Percentiles rank a stretch among this genome's conserved stretches.
Conservation (phyloP, 2,888 invertebrate species). For the Elegia similella region DNA sequence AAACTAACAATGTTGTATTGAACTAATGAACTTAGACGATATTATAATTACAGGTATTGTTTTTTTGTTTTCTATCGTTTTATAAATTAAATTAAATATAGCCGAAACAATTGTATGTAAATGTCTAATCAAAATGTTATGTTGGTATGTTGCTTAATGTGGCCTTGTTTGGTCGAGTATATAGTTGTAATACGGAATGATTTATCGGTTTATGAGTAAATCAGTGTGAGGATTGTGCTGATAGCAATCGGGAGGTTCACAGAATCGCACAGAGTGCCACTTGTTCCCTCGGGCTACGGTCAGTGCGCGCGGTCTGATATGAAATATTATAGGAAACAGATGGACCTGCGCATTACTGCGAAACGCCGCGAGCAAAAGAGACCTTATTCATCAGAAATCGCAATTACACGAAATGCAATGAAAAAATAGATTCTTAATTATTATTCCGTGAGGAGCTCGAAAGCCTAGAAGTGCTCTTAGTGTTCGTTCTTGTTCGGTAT, state of each 20-base stretch:
- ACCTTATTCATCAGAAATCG: neutral
- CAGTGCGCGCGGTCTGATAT: constrained; percentile 59
- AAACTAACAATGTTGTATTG: constrained; percentile 23
- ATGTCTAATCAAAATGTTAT: constrained; percentile 26
- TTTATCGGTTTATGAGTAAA: constrained; percentile 58
- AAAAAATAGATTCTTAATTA: no score
- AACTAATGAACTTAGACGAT: constrained; percentile 31
- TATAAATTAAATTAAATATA: constrained; percentile 38
- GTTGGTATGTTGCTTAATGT: constrained; percentile 33
- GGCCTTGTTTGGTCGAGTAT: constrained; percentile 27
- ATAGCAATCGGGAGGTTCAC: constrained; percentile 66
- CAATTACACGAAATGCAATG: no score
- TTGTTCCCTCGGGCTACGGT: constrained; percentile 59
- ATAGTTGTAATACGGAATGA: constrained; percentile 45
- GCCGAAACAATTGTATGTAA: constrained; percentile 49
- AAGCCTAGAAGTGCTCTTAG: no score
- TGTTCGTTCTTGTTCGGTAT: no score
- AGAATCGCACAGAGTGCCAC: constrained; percentile 69
- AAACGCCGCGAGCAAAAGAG: neutral
- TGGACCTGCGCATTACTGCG: constrained; percentile 28
- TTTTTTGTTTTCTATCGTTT: constrained; percentile 27
- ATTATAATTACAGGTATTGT: constrained; percentile 29
- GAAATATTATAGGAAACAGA: constrained; percentile 74
- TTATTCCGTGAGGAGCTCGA: no score
- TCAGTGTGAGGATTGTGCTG: constrained; percentile 43